Conservation (phyloP, 2,888 invertebrate genomes). For the Catocala fraxini region DNA sequence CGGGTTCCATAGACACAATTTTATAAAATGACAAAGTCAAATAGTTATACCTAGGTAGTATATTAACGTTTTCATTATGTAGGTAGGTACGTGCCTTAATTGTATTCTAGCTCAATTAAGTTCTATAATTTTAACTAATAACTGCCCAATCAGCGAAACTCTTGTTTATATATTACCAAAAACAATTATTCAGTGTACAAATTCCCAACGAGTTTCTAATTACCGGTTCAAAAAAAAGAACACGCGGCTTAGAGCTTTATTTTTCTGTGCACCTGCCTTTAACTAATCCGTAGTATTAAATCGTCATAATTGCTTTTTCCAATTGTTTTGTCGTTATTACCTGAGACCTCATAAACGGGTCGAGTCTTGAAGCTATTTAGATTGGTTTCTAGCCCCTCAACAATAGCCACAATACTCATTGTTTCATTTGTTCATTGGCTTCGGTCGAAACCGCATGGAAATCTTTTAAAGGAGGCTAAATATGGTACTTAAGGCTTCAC, state of each 20-base stretch:
- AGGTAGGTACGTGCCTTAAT: too few relatives aligned
- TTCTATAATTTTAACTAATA: too few relatives aligned
- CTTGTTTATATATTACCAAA: too few relatives aligned
- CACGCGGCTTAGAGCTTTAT: too few relatives aligned
- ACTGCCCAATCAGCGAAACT: too few relatives aligned
- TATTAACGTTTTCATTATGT: too few relatives aligned
- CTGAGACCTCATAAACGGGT: slow-evolving; percentile 20
- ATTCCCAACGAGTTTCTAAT: too few relatives aligned
- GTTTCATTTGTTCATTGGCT: slow-evolving; percentile 38
- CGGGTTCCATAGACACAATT: too few relatives aligned
- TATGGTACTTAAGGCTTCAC: slow-evolving; percentile 7
- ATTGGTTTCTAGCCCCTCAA: slow-evolving; percentile 27
- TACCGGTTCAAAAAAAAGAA: neutral
- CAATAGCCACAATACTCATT: slow-evolving; percentile 40
- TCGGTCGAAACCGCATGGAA: slow-evolving; percentile 8
- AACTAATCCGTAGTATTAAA: neutral
- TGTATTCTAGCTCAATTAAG: too few relatives aligned
- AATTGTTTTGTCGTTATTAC: slow-evolving; percentile 27
- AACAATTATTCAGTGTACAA: too few relatives aligned
- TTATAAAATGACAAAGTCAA: too few relatives aligned
- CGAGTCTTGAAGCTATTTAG: slow-evolving; percentile 14
- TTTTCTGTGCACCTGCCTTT: neutral
- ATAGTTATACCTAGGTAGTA: too few relatives aligned
- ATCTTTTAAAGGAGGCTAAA: slow-evolving; percentile 8
- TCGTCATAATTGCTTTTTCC: slow-evolving; percentile 18